These are phyloP conservation scores for Unio delphinus DNA, from an alignment of 2,888 invertebrate genomes.

Conservation along the genomic window DNA sequence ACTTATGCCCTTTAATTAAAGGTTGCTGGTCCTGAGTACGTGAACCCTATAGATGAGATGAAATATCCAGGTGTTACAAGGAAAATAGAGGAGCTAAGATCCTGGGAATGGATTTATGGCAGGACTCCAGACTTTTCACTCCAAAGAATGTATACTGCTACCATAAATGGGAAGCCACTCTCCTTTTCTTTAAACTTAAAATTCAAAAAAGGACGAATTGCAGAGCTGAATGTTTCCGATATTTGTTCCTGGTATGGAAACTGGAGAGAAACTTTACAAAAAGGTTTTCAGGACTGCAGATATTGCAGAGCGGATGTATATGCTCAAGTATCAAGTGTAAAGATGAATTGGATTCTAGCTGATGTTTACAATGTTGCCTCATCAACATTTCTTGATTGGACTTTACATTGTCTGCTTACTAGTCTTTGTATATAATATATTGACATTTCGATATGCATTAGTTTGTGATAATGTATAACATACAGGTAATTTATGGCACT, in stretches of 20 bases:
- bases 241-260: conserved; percentile 5
- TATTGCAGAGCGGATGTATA: conserved; percentile 7
- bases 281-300: conserved; percentile 13
- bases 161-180: conserved; percentile 6
- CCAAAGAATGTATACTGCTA: conserved; percentile 22
- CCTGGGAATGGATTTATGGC: conserved; percentile 59
- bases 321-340: conserved; percentile 14
- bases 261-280: conserved; percentile 7
- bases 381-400: conserved; percentile 25
- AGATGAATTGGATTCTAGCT: conserved; percentile 29
- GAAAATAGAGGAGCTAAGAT: conserved; percentile 24
- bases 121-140: conserved; percentile 57
- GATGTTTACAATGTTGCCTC: conserved; percentile 20
- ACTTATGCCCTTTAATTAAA: conserved; percentile 3
- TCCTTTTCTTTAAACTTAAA: conserved; percentile 22
- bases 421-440: conserved; percentile 8
- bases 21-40: conserved; percentile 15
- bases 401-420: conserved; percentile 26
- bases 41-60: conserved; percentile 37
- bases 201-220: conserved; percentile 34
- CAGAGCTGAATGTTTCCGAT: conserved; percentile 18
- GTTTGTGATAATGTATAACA: too few relatives aligned
- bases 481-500: background rate
- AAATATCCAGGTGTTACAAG: conserved; percentile 47
- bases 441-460: too few relatives aligned